Evolutionary conservation across 2,113 vertebrate genomes (phyloP), one percentile per base, ranked within the genome.

Genomic region (Struthidea cinerea): DNA sequence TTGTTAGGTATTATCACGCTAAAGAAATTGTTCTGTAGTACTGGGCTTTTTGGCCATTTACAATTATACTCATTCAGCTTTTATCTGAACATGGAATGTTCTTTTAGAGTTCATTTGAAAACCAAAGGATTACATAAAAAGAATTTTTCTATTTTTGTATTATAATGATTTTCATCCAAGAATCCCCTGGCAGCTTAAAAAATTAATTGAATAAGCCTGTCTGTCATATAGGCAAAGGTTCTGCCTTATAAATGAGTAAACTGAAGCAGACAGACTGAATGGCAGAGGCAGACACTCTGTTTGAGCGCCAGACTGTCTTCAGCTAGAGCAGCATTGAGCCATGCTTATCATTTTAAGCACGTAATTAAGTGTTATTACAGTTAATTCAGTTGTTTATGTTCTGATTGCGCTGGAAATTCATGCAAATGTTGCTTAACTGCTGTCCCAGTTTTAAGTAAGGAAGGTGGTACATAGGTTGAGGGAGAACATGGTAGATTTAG

Each of bases 41-140:
- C 12, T 71, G 27, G 5, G 1, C 1, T 52, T 87, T 86, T 49
- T 76, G 33, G 22, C 9, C 19, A 27, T 77, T 28, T 74, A 33
- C n/a, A 79, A 55, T 70, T 73, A 61, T 7, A 56, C 1, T 41
- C 30, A 63, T 91, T 85, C 87, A 74, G 42, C 30, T 90, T 85
- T 83, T 74, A 46, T 84, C 70, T 88, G 79, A 94, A 70, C 55
- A 59, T 7, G 7, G n/a, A 85, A 73, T 63, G 3, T 8, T 88
- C 59, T 85, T 93, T 94, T 61, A 80, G 39, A 67, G 19, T 67
- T 90, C 16, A 63, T 67, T 91, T 91, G 35, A 78, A 96, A 96
- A 65, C 15, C 15, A 88, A 92, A 90, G 30, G 16, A 77, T 84
- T 80, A 52, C 10, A 80, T 64, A 37, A 56, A 88, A 91, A 65